phyloP scores from a whole-genome alignment of 2,797 vertebrate genomes.

The Schizopygopsis malacanthus region DNA sequence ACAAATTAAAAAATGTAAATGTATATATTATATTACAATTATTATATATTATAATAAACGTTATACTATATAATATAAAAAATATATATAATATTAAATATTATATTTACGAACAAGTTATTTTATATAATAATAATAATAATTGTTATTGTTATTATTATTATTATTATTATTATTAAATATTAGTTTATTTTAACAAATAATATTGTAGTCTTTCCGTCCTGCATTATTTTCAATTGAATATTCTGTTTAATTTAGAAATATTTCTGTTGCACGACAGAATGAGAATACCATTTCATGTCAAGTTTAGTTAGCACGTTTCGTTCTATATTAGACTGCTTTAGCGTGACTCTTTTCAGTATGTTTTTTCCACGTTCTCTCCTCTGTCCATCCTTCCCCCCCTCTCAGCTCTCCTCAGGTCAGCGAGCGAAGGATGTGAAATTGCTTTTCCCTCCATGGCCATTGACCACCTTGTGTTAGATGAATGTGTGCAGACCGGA shows the following conservation, averaged over 20 bases:
- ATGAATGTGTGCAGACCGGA: slow-evolving; percentile 60
- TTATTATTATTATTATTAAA: neutral
- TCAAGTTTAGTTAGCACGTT: neutral
- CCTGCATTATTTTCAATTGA: neutral
- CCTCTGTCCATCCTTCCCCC: slow-evolving; percentile 29
- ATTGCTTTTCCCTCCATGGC: slow-evolving; percentile 64
- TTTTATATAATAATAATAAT: too few species aligned
- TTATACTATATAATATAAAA: neutral
- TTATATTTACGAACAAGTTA: too few species aligned
- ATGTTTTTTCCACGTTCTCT: neutral
- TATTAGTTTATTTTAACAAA: neutral
- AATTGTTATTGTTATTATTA: too few species aligned
- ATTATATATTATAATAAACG: too few species aligned
- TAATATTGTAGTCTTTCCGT: too few species aligned
- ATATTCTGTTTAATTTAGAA: neutral
- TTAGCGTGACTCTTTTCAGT: slow-evolving; percentile 8
- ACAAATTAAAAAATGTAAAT: too few species aligned
- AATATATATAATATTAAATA: too few species aligned
- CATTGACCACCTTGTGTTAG: slow-evolving; percentile 65
- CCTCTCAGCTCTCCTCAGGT: slow-evolving; percentile 48
- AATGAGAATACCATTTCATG: neutral
- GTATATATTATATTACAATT: too few species aligned
- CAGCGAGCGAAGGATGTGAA: slow-evolving; percentile 60
- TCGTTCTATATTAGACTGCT: neutral
- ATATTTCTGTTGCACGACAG: neutral